A percentile compares a stretch with the other conserved stretches of the same genome.
phyloP scores from a whole-genome alignment of 2,113 vertebrate genomes.

The Lethenteron reissneri region DNA sequence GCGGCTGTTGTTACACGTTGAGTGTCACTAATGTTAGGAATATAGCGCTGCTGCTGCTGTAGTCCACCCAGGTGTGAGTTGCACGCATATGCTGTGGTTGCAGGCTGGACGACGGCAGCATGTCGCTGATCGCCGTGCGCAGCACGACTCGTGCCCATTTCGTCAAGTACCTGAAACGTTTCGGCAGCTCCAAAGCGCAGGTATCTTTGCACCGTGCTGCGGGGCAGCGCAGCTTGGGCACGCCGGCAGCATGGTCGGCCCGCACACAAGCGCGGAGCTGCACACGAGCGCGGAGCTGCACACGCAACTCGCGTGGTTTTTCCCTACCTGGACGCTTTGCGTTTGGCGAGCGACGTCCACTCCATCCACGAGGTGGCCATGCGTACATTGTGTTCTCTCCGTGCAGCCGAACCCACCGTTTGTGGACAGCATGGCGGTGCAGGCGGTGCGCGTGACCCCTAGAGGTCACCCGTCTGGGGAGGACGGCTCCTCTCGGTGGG shows the following conservation, averaged over 20 bases:
- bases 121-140: conserved; percentile 41
- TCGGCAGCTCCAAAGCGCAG: conserved; percentile 32
- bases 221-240: no score
- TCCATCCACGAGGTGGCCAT: no score
- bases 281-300: no score
- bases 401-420: not conserved
- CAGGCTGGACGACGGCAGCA: conserved; percentile 66
- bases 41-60: not conserved
- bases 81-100: conserved; percentile 12
- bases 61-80: not conserved
- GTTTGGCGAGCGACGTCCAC: no score
- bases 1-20: not conserved
- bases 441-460: not conserved
- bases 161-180: conserved; percentile 77
- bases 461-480: no score
- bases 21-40: not conserved
- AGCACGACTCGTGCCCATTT: conserved; percentile 68
- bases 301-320: no score
- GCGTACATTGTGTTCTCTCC: not conserved
- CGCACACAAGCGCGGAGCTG: no score
- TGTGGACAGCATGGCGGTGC: not conserved
- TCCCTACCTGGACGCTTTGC: no score
- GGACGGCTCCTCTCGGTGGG: not conserved
- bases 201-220: conserved; percentile 15
- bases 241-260: no score